Conservation (phyloP, 2,113 vertebrate species). For the Heterotis niloticus region DNA sequence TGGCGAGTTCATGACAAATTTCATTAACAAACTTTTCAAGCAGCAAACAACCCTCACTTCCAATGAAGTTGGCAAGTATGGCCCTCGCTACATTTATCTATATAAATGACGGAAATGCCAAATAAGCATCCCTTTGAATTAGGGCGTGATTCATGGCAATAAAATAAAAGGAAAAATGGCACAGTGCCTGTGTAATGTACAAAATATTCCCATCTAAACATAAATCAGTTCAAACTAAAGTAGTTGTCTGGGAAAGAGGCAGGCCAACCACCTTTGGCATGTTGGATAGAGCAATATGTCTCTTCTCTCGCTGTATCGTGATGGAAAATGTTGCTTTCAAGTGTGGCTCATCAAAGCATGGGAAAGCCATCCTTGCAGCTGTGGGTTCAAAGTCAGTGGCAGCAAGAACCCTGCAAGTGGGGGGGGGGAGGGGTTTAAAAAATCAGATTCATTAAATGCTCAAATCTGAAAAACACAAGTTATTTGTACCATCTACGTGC, state of each 20-base stretch:
- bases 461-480: not conserved
- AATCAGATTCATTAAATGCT: not conserved
- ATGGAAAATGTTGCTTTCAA: constrained; percentile 69
- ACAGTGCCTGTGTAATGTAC: too few relatives aligned
- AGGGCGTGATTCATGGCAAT: not conserved
- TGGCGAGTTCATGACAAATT: too few relatives aligned
- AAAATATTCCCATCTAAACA: not conserved
- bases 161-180: not conserved
- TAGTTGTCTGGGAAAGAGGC: not conserved
- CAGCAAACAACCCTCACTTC: too few relatives aligned
- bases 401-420: constrained; percentile 56
- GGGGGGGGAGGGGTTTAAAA: not conserved
- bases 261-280: constrained; percentile 42
- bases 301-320: constrained; percentile 54
- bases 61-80: too few relatives aligned
- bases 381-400: constrained; percentile 73
- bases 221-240: not conserved
- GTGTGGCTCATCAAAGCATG: constrained; percentile 69
- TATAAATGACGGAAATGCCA: too few relatives aligned
- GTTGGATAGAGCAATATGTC: constrained; percentile 61
- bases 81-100: too few relatives aligned
- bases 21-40: too few relatives aligned
- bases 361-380: constrained; percentile 65
- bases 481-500: not conserved
- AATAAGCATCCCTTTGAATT: too few relatives aligned